Percentiles rank a stretch among this genome's conserved stretches.
phyloP scores from a whole-genome alignment of 92 coral and sea anemone species.

The Micromussa lordhowensis region DNA sequence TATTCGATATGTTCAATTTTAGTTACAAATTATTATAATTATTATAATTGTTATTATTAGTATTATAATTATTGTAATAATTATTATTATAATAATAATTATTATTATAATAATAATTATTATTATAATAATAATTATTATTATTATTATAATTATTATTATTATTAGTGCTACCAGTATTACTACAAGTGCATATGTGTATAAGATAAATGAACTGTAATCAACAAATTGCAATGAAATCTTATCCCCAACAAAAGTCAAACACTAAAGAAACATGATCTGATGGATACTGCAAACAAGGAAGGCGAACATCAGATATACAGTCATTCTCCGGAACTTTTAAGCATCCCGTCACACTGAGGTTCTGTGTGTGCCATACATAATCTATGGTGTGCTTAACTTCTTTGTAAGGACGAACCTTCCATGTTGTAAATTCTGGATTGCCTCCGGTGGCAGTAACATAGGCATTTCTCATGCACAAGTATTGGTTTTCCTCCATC shows the following conservation, averaged over 20 bases:
- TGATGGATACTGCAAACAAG: conserved; percentile 86
- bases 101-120: too few species aligned
- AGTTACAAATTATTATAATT: too few species aligned
- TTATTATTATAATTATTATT: too few species aligned
- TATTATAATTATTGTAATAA: too few species aligned
- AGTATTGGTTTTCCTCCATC: conserved; percentile 69
- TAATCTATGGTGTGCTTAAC: conserved; percentile 95
- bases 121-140: too few species aligned
- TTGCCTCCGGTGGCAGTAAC: conserved; percentile 70
- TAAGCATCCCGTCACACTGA: conserved; percentile 75
- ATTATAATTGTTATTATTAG: too few species aligned
- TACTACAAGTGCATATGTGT: not conserved
- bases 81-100: too few species aligned
- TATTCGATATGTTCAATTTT: too few species aligned
- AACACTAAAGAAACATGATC: conserved; percentile 91
- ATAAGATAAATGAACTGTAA: not conserved
- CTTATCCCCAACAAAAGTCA: conserved; percentile 83
- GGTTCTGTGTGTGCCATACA: conserved; percentile 80
- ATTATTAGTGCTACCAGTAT: not conserved
- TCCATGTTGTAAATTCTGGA: conserved; percentile 91
- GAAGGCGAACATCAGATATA: conserved; percentile 71
- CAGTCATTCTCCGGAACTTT: conserved; percentile 62
- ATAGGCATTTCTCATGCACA: conserved; percentile 73
- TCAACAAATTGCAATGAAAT: not conserved
- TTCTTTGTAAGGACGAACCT: conserved; percentile 83